Evolutionary conservation across 2,888 invertebrate genomes (phyloP).

Genomic region (Trypoxylon attenuatum): DNA sequence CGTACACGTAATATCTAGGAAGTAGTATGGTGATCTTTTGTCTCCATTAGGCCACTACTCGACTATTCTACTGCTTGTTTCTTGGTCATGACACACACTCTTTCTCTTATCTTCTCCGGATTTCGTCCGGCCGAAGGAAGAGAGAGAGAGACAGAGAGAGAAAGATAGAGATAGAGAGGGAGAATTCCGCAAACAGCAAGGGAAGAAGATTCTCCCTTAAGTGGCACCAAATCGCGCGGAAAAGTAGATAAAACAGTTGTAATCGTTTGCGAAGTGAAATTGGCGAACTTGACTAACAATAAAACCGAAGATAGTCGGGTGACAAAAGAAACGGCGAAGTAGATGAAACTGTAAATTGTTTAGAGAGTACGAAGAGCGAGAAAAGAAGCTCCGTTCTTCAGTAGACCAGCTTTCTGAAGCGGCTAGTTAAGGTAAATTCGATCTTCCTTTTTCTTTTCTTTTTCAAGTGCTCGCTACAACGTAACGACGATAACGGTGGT

Average conservation of each 20-base stretch:
- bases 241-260: neutral
- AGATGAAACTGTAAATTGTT: constrained; percentile 10
- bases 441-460: too few relatives aligned
- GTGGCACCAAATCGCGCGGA: neutral
- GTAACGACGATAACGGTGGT: constrained; percentile 23
- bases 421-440: constrained; percentile 18
- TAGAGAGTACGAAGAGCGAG: neutral
- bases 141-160: too few relatives aligned
- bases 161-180: too few relatives aligned
- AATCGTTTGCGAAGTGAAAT: neutral
- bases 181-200: too few relatives aligned
- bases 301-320: constrained; percentile 12
- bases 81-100: constrained; percentile 57
- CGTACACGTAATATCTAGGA: constrained; percentile 57
- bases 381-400: constrained; percentile 24
- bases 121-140: too few relatives aligned
- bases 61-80: constrained; percentile 46
- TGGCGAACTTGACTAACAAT: neutral
- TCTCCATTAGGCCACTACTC: constrained; percentile 52
- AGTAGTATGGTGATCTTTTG: constrained; percentile 45
- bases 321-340: neutral
- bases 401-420: constrained; percentile 49
- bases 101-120: constrained; percentile 6
- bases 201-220: too few relatives aligned
- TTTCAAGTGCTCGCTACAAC: neutral